phyloP scores from a whole-genome alignment of 2,888 invertebrate genomes.

The Aelia acuminata region DNA sequence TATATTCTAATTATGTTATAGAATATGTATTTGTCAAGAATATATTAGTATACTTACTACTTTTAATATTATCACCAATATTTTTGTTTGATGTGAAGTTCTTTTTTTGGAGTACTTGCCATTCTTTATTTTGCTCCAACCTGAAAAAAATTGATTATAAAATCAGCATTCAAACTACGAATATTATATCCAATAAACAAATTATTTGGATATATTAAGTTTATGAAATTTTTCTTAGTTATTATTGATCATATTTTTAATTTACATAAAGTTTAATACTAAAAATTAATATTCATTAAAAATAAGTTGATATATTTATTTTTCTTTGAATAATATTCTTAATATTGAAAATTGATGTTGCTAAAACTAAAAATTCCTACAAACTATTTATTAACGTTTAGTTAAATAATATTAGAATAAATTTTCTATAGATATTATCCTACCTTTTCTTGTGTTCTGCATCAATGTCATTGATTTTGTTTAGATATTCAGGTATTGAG shows the following conservation, averaged over 20 bases:
- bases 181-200: neutral
- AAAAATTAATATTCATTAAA: too few species aligned
- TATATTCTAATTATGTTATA: neutral
- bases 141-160: neutral
- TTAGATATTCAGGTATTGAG: neutral
- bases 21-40: neutral
- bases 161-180: neutral
- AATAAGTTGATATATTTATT: too few species aligned
- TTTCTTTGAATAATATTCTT: too few species aligned
- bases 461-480: neutral
- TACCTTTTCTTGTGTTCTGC: neutral
- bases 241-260: neutral
- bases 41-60: neutral
- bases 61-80: neutral
- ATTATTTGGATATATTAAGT: neutral
- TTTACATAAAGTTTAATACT: too few species aligned
- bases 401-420: too few species aligned
- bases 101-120: neutral
- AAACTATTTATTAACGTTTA: too few species aligned
- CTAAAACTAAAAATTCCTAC: neutral
- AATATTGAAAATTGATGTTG: neutral
- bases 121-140: neutral
- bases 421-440: neutral
- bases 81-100: neutral
- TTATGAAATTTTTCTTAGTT: neutral